Percentiles rank a stretch among this genome's conserved stretches.
Conservation (phyloP, 2,113 vertebrate genomes). For the Pseudorectes ferrugineus region DNA sequence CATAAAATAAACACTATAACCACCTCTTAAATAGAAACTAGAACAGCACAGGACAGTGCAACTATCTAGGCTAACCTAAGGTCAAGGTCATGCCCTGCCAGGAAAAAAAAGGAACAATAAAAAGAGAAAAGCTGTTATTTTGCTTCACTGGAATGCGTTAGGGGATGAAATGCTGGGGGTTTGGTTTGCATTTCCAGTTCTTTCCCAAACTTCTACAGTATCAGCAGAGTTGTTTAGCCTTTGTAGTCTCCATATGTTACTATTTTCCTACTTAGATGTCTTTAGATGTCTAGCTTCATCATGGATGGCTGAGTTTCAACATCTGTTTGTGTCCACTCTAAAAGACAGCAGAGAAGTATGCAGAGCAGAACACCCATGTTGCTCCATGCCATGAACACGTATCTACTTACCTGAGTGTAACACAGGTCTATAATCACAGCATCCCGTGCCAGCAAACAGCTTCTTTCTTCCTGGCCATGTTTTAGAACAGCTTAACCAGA, state of each 20-base stretch:
- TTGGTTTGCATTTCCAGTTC: not conserved
- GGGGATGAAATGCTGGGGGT: not conserved
- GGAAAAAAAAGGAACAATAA: not conserved
- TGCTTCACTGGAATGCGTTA: not conserved
- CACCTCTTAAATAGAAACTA: not conserved
- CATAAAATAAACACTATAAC: not conserved
- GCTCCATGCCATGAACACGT: not conserved
- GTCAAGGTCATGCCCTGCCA: not conserved
- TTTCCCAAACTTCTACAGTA: not conserved
- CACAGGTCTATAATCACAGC: accelerated
- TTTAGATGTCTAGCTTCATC: not conserved
- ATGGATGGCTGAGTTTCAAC: not conserved
- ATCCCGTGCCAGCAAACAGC: not conserved
- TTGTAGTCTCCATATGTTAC: not conserved
- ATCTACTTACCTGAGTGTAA: not conserved
- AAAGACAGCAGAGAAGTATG: not conserved
- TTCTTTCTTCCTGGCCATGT: not conserved
- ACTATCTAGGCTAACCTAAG: not conserved
- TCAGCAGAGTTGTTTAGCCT: not conserved
- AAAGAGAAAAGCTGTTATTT: not conserved
- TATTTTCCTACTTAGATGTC: not conserved
- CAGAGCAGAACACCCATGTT: not conserved
- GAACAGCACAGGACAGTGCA: not conserved
- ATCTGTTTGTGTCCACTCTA: not conserved
- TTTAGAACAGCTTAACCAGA: not conserved